phyloP scores from a whole-genome alignment of 1,140 invertebrate genomes.

The Coboldia fuscipes region DNA sequence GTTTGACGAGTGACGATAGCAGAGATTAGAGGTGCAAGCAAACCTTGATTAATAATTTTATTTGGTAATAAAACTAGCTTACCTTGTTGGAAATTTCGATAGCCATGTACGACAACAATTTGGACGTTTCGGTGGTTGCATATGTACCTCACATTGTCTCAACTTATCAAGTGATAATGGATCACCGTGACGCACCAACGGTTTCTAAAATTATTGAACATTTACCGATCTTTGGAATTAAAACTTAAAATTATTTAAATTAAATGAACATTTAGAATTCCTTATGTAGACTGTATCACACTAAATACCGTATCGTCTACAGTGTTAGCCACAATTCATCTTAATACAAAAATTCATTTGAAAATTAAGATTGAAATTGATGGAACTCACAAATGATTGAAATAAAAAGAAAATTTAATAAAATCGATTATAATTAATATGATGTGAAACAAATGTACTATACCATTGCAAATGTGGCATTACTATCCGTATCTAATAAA shows the following conservation, averaged over 20 bases:
- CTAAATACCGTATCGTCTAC: too few relatives aligned
- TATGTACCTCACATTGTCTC: conserved; percentile 64
- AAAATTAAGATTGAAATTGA: background rate
- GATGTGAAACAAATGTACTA: too few relatives aligned
- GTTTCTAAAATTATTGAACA: conserved; percentile 65
- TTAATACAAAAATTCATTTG: too few relatives aligned
- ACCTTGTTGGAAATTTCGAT: conserved; percentile 23
- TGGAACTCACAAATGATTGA: background rate
- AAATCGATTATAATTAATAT: conserved; percentile 2
- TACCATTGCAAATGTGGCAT: conserved; percentile 73
- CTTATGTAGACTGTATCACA: too few relatives aligned
- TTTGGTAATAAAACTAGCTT: background rate
- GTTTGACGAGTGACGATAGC: too few relatives aligned
- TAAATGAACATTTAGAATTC: too few relatives aligned
- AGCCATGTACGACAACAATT: conserved; percentile 84
- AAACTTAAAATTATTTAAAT: too few relatives aligned
- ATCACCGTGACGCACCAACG: conserved; percentile 60
- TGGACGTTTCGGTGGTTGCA: conserved; percentile 40
- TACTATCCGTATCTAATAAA: conserved; percentile 58
- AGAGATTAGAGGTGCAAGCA: background rate
- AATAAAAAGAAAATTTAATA: too few relatives aligned
- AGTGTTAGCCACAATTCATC: too few relatives aligned
- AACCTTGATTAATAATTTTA: background rate
- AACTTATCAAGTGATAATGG: conserved; percentile 56
- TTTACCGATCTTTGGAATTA: too few relatives aligned